These are phyloP conservation scores for Eupithecia tripunctaria DNA, from an alignment of 2,888 invertebrate species.

Conservation along the genomic window DNA sequence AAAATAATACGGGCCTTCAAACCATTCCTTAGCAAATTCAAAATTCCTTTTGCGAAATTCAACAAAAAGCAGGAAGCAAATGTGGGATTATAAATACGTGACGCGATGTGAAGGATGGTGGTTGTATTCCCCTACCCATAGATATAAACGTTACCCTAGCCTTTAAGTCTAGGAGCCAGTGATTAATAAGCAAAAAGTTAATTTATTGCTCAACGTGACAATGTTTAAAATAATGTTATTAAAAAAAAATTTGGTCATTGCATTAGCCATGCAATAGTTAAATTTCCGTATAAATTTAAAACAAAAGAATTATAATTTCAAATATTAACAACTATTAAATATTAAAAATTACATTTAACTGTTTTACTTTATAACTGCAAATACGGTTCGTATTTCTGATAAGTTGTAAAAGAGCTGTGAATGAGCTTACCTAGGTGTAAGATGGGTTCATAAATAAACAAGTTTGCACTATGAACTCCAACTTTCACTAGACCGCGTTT, in stretches of 20 bases:
- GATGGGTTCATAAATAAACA: neutral
- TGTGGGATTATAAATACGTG: slow-evolving; percentile 81
- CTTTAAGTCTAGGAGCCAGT: slow-evolving; percentile 22
- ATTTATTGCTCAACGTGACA: too few species aligned
- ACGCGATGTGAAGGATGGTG: slow-evolving; percentile 77
- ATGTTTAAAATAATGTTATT: too few species aligned
- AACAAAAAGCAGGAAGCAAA: slow-evolving; percentile 81
- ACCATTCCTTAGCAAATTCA: slow-evolving; percentile 63
- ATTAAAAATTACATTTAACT: too few species aligned
- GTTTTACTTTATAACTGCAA: too few species aligned
- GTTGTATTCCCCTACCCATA: slow-evolving; percentile 63
- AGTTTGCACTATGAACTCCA: neutral
- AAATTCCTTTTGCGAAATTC: slow-evolving; percentile 70
- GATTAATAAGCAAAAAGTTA: neutral
- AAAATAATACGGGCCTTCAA: slow-evolving; percentile 46
- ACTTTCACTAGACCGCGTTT: neutral
- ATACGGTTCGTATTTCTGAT: neutral
- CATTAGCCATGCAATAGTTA: too few species aligned
- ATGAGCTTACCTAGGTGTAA: neutral
- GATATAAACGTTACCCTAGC: slow-evolving; percentile 55
- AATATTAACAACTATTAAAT: too few species aligned
- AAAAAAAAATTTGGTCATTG: too few species aligned
- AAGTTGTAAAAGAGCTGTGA: neutral
- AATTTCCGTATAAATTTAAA: too few species aligned
- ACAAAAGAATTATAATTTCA: too few species aligned